Evolutionary conservation across 2,888 invertebrate species (phyloP), one percentile per base, ranked within the genome.

Genomic region (Amphiduros pacificus): DNA sequence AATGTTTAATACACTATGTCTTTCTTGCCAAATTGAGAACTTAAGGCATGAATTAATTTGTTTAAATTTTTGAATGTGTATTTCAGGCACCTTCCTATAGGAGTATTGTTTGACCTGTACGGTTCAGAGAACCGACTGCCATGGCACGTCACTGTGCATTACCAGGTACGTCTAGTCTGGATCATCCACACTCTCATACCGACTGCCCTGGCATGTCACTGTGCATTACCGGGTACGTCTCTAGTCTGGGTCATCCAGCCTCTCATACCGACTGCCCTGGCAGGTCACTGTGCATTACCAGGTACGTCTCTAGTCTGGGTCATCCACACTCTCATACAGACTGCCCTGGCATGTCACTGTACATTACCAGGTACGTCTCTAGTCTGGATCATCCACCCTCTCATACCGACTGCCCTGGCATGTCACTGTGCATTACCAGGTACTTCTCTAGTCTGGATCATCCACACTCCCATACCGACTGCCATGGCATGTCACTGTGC

Each of bases 281-380:
- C 89, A 87, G 72, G 85, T 99, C 29, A 93, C 91, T 28, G 93
- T 97, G 17, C 96, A 96, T 82, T 97, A 96, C 83, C 78, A 81
- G 76, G 79, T 79, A 62, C 66, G 66, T 60, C 36, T n/a, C n/a
- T 24, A 44, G 17, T 9, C 20, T n/a, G 20, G 36, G 11, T 53
- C 14, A 36, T 36, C 11, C 9, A 44, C 22, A 44, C n/a, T n/a
- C n/a, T n/a, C n/a, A n/a, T n/a, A 61, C 28, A 66, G 60, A 70
- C 85, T 96, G 41, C 98, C 98, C 0, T 99, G 98, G 98, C 89
- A 87, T 72, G 85, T 99, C 29, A 93, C 91, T 28, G 93, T 97
- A 17, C 96, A 96, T 82, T 97, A 96, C 83, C 78, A 81, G 76
- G 79, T 79, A 62, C 66, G 66, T 60, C 36, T n/a, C n/a, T 24